Percentiles rank a stretch among this genome's conserved stretches.
Evolutionary conservation across 1,140 invertebrate species (phyloP).

Genomic region (Metaphire vulgaris): DNA sequence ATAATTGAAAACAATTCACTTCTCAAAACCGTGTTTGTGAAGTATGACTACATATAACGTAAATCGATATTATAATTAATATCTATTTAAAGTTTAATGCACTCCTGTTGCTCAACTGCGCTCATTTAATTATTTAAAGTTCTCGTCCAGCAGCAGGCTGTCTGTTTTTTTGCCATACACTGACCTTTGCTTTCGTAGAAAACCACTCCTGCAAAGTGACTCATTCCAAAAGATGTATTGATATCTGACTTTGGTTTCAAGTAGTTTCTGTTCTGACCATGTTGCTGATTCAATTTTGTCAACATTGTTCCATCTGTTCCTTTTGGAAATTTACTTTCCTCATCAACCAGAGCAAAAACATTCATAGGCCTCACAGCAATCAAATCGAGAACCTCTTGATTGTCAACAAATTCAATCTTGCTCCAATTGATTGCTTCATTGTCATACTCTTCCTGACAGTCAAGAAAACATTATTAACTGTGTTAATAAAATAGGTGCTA

Average conservation of each 20-base stretch:
- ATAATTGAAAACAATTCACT: no score
- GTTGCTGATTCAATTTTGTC: constrained; percentile 91
- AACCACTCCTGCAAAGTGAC: constrained; percentile 95
- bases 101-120: no score
- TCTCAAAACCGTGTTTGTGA: no score
- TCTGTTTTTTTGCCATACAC: no score
- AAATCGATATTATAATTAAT: no score
- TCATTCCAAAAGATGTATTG: constrained; percentile 89
- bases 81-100: no score
- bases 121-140: no score
- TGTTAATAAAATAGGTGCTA: not conserved
- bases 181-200: constrained; percentile 80
- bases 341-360: constrained; percentile 96
- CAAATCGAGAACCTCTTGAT: constrained; percentile 90
- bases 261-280: constrained; percentile 83
- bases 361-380: constrained; percentile 95
- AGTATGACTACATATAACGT: no score
- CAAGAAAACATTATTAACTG: no score
- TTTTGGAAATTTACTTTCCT: constrained; percentile 97
- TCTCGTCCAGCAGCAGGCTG: no score
- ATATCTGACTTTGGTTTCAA: constrained; percentile 94
- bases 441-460: constrained; percentile 35
- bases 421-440: constrained; percentile 24
- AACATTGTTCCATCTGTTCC: constrained; percentile 95
- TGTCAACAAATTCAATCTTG: constrained; percentile 98